phyloP scores from a whole-genome alignment of 2,797 vertebrate species.

The Microctenopoma steveboyesi region DNA sequence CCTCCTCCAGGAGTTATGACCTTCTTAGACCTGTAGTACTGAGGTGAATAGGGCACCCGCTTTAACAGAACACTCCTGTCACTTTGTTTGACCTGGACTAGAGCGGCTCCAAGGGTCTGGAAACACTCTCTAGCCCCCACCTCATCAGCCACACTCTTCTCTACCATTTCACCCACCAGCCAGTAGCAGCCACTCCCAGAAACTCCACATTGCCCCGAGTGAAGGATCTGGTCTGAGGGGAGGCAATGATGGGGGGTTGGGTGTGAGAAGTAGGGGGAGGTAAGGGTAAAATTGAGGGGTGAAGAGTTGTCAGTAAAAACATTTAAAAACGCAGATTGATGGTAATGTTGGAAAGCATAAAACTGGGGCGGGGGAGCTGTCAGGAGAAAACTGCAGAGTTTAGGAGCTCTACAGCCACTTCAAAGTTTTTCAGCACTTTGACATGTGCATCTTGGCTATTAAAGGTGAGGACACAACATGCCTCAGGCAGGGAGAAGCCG shows the following conservation, averaged over 20 bases:
- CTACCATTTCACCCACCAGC: constrained; percentile 32
- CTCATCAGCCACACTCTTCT: constrained; percentile 10
- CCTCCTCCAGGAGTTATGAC: constrained; percentile 44
- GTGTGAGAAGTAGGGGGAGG: background rate
- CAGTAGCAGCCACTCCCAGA: constrained; percentile 76
- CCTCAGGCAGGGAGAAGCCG: constrained; percentile 32
- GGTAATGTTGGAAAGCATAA: background rate
- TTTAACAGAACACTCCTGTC: constrained; percentile 36
- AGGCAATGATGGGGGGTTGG: background rate
- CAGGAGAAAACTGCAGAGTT: background rate
- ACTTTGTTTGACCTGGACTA: constrained; percentile 67
- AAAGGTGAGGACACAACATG: constrained; percentile 4
- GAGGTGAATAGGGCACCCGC: constrained; percentile 36
- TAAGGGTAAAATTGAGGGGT: constrained; percentile 15
- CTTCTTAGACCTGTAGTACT: constrained; percentile 21
- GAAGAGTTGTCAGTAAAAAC: constrained; percentile 14
- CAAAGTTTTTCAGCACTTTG: constrained; percentile 26
- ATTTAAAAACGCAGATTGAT: constrained; percentile 12
- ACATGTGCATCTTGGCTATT: constrained; percentile 18
- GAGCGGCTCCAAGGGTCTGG: constrained; percentile 73
- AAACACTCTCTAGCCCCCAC: constrained; percentile 15
- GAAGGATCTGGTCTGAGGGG: constrained; percentile 27
- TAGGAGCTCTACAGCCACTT: constrained; percentile 16
- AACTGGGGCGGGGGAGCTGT: background rate
- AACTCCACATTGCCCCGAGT: constrained; percentile 70